These are phyloP conservation scores for Xiphias gladius DNA, from an alignment of 2,113 vertebrate species.

Conservation along the genomic window DNA sequence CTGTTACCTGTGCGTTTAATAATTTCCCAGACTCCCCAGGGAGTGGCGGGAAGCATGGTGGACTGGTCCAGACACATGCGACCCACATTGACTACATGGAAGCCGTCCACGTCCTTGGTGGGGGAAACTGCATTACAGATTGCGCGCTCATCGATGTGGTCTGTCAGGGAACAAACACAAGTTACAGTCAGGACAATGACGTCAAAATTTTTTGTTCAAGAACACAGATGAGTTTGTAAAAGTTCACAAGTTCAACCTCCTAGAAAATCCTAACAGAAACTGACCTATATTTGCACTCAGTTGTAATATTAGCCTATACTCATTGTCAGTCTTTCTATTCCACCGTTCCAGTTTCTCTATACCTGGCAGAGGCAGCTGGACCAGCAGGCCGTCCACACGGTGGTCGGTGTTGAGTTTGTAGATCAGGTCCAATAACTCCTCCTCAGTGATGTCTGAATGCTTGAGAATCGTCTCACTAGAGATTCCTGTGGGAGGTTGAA, in stretches of 20 bases:
- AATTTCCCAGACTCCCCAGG: constrained; percentile 97
- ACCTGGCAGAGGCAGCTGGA: constrained; percentile 98
- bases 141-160: constrained; percentile 93
- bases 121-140: constrained; percentile 95
- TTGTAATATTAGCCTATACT: not conserved
- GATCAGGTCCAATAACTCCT: constrained; percentile 93
- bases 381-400: constrained; percentile 91
- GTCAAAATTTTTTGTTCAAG: not conserved
- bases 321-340: not conserved
- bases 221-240: not conserved
- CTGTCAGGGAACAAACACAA: constrained; percentile 74
- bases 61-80: constrained; percentile 96
- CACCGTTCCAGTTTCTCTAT: constrained; percentile 27
- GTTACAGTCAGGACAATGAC: not conserved
- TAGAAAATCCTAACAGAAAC: not conserved
- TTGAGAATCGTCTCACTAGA: constrained; percentile 95
- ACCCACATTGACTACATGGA: constrained; percentile 96
- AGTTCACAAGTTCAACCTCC: not conserved
- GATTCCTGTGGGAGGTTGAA: constrained; percentile 86
- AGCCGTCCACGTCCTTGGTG: constrained; percentile 96
- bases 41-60: constrained; percentile 96
- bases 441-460: constrained; percentile 88
- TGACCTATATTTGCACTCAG: not conserved
- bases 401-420: constrained; percentile 90
- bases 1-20: constrained; percentile 92